These are phyloP conservation scores for Parapsyche elsis DNA, from an alignment of 1,140 invertebrate genomes.

Conservation along the genomic window DNA sequence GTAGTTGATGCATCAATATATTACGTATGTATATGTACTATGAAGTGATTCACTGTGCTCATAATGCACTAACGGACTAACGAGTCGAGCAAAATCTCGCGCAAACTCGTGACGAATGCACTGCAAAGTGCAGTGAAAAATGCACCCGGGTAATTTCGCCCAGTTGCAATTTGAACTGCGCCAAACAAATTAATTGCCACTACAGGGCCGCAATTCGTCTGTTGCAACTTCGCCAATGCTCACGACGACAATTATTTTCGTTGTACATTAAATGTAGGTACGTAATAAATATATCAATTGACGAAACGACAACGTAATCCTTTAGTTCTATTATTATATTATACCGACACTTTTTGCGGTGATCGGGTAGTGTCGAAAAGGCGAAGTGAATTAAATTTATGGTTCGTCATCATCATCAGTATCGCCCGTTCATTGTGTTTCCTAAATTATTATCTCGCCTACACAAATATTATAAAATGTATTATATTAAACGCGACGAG, in stretches of 20 bases:
- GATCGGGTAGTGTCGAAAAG: neutral
- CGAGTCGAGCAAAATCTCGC: too few relatives aligned
- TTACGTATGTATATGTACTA: too few relatives aligned
- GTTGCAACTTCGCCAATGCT: too few relatives aligned
- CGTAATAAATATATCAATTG: too few relatives aligned
- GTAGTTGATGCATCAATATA: too few relatives aligned
- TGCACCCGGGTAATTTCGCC: neutral
- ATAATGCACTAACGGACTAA: too few relatives aligned
- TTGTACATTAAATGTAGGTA: too few relatives aligned
- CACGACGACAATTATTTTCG: neutral
- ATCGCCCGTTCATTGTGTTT: slow-evolving; percentile 9
- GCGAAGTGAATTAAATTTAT: slow-evolving; percentile 14
- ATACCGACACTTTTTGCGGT: neutral
- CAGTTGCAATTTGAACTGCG: neutral
- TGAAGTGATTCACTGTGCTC: too few relatives aligned
- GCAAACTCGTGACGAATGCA: neutral
- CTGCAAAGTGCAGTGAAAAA: slow-evolving; percentile 12
- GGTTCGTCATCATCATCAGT: slow-evolving; percentile 23
- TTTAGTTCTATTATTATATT: too few relatives aligned
- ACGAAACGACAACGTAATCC: too few relatives aligned
- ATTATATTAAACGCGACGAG: neutral
- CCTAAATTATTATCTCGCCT: slow-evolving; percentile 16
- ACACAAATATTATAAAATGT: slow-evolving; percentile 29
- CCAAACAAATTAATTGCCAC: neutral
- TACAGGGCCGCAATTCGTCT: neutral